Conservation (phyloP, 2,797 vertebrate species). For the Pangasius macronema region DNA sequence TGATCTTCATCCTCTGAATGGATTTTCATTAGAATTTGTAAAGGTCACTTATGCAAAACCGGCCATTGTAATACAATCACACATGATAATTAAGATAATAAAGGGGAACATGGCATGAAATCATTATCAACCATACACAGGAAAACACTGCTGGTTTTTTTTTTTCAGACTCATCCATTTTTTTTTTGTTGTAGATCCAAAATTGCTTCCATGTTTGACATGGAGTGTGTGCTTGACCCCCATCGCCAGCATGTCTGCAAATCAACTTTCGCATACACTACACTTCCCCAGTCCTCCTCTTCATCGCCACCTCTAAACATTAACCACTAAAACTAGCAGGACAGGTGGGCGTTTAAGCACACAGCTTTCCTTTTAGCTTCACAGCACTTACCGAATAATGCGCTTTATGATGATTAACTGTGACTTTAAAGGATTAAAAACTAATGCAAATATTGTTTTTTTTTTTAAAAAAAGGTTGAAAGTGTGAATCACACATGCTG, state of each 20-base stretch:
- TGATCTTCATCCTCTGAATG: background rate
- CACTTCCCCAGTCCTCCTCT: background rate
- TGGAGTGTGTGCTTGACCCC: conserved; percentile 9
- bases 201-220: background rate
- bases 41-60: background rate
- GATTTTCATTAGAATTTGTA: conserved; percentile 11
- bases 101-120: background rate
- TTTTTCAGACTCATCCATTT: too few relatives aligned
- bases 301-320: background rate
- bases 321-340: background rate
- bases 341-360: background rate
- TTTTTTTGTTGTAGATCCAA: background rate
- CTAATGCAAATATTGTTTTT: background rate
- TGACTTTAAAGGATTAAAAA: background rate
- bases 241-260: conserved; percentile 4
- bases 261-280: background rate
- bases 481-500: background rate
- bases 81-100: background rate
- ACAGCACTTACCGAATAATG: background rate
- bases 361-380: background rate
- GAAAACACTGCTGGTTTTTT: background rate
- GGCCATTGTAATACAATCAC: background rate
- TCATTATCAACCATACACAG: background rate
- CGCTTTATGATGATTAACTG: background rate
- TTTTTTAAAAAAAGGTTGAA: background rate